Evolutionary conservation across 2,113 vertebrate genomes (phyloP).

Genomic region (Clinocottus analis): DNA sequence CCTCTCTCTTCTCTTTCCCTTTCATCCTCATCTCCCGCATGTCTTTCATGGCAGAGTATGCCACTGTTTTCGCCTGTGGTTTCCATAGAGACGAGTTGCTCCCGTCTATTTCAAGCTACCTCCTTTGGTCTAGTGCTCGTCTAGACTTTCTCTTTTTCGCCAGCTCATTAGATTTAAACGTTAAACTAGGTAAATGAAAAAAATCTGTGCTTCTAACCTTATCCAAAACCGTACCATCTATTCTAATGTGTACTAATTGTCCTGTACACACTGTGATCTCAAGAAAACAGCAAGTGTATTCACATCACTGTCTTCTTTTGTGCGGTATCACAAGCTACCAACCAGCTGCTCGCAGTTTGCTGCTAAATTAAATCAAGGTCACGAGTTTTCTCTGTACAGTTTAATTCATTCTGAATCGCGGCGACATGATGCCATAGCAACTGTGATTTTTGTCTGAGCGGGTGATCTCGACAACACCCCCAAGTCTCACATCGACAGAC

Average conservation of each 20-base stretch:
- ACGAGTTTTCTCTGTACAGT: constrained; percentile 17
- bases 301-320: neutral
- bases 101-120: constrained; percentile 82
- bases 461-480: constrained; percentile 18
- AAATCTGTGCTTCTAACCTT: constrained; percentile 1
- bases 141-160: constrained; percentile 60
- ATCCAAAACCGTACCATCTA: neutral
- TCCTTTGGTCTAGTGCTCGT: constrained; percentile 70
- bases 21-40: constrained; percentile 76
- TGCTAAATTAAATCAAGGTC: constrained; percentile 51
- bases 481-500: constrained; percentile 28
- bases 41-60: constrained; percentile 69
- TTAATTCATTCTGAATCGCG: constrained; percentile 48
- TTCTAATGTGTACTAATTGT: neutral
- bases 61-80: constrained; percentile 79
- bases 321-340: neutral
- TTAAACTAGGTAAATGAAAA: constrained; percentile 43
- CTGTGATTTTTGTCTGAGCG: constrained; percentile 45
- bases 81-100: constrained; percentile 86
- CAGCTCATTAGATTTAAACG: constrained; percentile 57
- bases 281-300: neutral
- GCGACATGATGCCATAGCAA: constrained; percentile 60
- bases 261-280: neutral
- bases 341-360: constrained; percentile 31
- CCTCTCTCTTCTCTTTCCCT: constrained; percentile 38